Evolutionary conservation across 2,113 vertebrate species (phyloP), one percentile per base, ranked within the genome.

Genomic region (Brachypodius melanocephalos): DNA sequence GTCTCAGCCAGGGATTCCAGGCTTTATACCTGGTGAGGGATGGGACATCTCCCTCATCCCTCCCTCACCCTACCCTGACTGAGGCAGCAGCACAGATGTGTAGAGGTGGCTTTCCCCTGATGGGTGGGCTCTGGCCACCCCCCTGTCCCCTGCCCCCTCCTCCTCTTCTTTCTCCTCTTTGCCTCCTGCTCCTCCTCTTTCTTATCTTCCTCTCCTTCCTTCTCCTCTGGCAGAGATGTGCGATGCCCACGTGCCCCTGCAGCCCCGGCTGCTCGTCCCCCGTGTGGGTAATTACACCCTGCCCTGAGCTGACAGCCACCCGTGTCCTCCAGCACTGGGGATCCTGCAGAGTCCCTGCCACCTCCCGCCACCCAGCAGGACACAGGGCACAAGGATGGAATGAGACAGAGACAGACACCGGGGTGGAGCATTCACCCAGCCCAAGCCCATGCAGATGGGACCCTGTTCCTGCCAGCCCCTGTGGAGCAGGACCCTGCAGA

Each of bases 401-500:
- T 3, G 16, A 17, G 51, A 13, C 36, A 18, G 24, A 15, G 57
- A n/a, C 4, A 2, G 34, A 4, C 69, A 5, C 49, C 3, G 36
- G 25, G 16, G 14, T 5, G 48, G 74, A 72, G 40, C 62, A n/a
- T 6, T 6, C 5, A 1, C n/a, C 31, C 8, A 1, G 46, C 19
- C 40, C n/a, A 9, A 26, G 18, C 31, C 14, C 11, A n/a, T 5
- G 1, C 6, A 1, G 52, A 6, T 7, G 24, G 34, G n/a, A 13
- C 61, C 42, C 31, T 31, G 51, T 34, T 11, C 49, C 29, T 1
- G 0, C 25, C 76, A 73, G 59, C n/a, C 49, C 38, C 40, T 7
- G n/a, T 1, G 5, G 20, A 59, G 24, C 0, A 0, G 77, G 43
- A 46, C 15, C 34, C 61, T 42, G 18, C 43, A 15, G 43, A 6